Evolutionary conservation across 1,140 invertebrate genomes (phyloP).

Genomic region (Bombus waltoni): DNA sequence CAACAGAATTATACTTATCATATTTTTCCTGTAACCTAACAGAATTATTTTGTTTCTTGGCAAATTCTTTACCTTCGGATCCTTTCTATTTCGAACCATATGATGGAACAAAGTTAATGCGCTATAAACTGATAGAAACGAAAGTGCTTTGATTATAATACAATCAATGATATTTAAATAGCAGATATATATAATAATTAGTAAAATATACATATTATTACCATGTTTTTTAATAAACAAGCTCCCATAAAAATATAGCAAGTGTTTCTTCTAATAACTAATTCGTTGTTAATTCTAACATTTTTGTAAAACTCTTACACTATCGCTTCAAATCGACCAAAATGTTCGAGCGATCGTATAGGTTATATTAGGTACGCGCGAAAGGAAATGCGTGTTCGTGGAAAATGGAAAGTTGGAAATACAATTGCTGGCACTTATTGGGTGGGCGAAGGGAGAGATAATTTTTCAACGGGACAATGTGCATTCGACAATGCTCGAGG

Average conservation of each 20-base stretch:
- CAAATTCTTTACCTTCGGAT: not conserved
- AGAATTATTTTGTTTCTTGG: not conserved
- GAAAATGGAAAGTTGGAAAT: not conserved
- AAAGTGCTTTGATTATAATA: too few species aligned
- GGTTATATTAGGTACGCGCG: too few species aligned
- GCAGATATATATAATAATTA: too few species aligned
- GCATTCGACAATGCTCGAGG: slow-evolving; percentile 2
- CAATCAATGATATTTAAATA: too few species aligned
- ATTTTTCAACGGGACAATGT: slow-evolving; percentile 21
- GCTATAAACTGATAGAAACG: too few species aligned
- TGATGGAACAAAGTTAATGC: too few species aligned
- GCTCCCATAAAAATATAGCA: not conserved
- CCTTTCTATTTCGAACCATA: too few species aligned
- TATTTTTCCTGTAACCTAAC: too few species aligned
- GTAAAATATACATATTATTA: too few species aligned
- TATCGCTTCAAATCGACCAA: not conserved
- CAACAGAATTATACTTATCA: too few species aligned
- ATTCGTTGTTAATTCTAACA: not conserved
- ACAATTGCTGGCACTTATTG: not conserved
- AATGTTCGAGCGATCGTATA: not conserved
- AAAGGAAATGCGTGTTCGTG: not conserved
- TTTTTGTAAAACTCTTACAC: too few species aligned
- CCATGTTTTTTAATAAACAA: too few species aligned
- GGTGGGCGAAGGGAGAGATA: not conserved
- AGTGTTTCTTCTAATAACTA: not conserved